Percentiles rank a stretch among this genome's conserved stretches.
phyloP scores from a whole-genome alignment of 1,140 invertebrate species.

The Aethina tumida region DNA sequence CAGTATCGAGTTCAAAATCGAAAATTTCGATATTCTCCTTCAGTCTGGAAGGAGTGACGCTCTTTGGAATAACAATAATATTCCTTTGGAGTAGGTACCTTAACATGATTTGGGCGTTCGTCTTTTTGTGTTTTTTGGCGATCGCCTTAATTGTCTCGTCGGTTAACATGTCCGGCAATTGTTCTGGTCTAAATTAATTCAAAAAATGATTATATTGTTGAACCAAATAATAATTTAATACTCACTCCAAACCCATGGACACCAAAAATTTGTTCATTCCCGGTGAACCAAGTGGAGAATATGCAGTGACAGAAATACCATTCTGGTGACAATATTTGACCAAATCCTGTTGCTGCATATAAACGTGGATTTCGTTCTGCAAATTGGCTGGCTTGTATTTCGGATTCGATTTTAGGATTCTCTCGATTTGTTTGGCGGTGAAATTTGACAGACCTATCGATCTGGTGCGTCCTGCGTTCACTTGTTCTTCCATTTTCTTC shows the following conservation, averaged over 20 bases:
- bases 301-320: conserved; percentile 67
- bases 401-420: conserved; percentile 48
- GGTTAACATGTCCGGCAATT: conserved; percentile 55
- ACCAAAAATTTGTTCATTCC: conserved; percentile 43
- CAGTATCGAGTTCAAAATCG: conserved; percentile 45
- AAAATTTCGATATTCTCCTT: conserved; percentile 53
- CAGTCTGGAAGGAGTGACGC: conserved; percentile 59
- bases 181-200: conserved; percentile 21
- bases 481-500: conserved; percentile 68
- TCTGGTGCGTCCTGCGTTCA: conserved; percentile 48
- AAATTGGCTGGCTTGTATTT: conserved; percentile 59
- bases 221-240: too few relatives aligned
- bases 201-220: too few relatives aligned
- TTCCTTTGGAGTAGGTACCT: conserved; percentile 63
- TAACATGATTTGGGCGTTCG: conserved; percentile 68
- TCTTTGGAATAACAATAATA: conserved; percentile 76
- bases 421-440: conserved; percentile 55
- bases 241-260: conserved; percentile 30
- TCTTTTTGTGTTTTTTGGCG: conserved; percentile 57
- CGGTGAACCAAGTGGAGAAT: conserved; percentile 69
- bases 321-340: conserved; percentile 60
- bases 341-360: conserved; percentile 70
- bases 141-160: conserved; percentile 57
- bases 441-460: conserved; percentile 72
- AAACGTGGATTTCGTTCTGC: conserved; percentile 73